Evolutionary conservation across 2,888 invertebrate species (phyloP), one percentile per base, ranked within the genome.

Genomic region (Phoenoteleia sp.): DNA sequence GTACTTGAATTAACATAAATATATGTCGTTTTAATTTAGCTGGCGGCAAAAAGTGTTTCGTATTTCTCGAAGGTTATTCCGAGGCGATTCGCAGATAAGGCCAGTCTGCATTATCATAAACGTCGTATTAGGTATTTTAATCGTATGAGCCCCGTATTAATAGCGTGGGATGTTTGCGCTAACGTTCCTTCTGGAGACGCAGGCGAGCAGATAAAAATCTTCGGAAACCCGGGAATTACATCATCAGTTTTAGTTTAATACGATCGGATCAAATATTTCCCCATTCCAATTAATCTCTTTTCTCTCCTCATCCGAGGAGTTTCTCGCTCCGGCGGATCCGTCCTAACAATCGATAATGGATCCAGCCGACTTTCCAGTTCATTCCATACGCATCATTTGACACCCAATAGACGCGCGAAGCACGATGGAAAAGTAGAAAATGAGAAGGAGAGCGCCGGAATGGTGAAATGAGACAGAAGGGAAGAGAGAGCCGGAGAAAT

Each of bases 351-450:
- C 82, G 67, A 82, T 83, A 83, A 83, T 83, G 72, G 76, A 83
- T 85, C 80, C 52, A 74, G 62, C 52, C 56, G 75, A 76, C 76
- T 76, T 76, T 86, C 72, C 80, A 86, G 83, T 91, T 90, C 88
- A 92, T 93, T 92, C 91, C 91, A 89, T 90, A 91, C 91, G 91
- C 92, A 92, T 92, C 92, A 92, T 92, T 93, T 93, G 93, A 93
- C 92, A 92, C 91, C 87, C 91, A 90, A 91, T 92, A 90, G 92
- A 92, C 81, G 76, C 79, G 83, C 84, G 86, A 87, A 89, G 67
- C 60, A 76, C 72, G 69, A 69, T 60, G 72, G 69, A 72, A 75
- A 58, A 80, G 67, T 64, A 58, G 75, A 76, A 81, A 74, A 74
- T 80, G 79, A 84, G 60, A 76, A 75, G 60, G 82, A 74, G 77